Conservation (phyloP, 2,113 vertebrate species). For the Abramis brama region DNA sequence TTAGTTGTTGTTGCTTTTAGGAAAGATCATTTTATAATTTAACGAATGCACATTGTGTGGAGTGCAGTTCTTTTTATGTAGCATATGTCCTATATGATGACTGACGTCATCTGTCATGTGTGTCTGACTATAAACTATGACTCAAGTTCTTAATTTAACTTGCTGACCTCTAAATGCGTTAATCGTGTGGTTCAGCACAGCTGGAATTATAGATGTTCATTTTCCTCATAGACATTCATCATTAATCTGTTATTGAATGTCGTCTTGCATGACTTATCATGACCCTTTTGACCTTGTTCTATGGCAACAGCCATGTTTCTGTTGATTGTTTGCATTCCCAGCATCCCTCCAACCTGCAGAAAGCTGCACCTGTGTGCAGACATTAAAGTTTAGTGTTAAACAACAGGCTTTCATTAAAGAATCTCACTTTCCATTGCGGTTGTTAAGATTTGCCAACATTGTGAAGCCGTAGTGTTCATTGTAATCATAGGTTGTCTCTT, state of each 20-base stretch:
- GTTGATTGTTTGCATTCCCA: not conserved
- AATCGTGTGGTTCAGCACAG: not conserved
- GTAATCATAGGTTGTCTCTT: not conserved
- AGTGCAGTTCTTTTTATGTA: not conserved
- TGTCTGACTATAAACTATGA: not conserved
- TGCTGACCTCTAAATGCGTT: not conserved
- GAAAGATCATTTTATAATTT: not conserved
- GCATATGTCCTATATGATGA: not conserved
- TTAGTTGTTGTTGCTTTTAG: not conserved
- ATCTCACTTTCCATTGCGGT: too few species aligned
- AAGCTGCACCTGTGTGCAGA: not conserved
- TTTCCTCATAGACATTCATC: not conserved
- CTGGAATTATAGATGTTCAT: not conserved
- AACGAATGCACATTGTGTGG: not conserved
- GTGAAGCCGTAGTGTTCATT: not conserved
- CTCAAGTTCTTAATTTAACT: not conserved
- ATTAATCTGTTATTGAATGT: not conserved
- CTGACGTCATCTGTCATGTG: not conserved
- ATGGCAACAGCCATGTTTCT: not conserved
- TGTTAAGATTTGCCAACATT: not conserved
- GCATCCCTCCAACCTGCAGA: not conserved
- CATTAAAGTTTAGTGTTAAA: not conserved
- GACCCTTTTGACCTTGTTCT: conserved; percentile 13
- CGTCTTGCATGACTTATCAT: not conserved
- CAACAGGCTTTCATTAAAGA: not conserved